phyloP scores from a whole-genome alignment of 1,140 invertebrate species.

The Platorchestia sp. region DNA sequence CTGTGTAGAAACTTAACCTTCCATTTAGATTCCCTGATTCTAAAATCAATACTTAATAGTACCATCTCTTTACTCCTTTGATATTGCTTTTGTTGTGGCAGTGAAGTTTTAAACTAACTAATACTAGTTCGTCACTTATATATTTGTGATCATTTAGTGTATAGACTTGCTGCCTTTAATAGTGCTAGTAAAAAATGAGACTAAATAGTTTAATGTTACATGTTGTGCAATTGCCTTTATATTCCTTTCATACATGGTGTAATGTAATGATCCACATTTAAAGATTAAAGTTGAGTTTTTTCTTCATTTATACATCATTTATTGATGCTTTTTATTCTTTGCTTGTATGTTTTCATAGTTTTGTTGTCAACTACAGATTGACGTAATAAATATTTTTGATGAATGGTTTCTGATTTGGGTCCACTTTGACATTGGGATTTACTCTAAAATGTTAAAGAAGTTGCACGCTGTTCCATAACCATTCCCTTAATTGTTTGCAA shows the following conservation, averaged over 20 bases:
- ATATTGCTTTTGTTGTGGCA: too few species aligned
- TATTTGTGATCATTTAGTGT: too few species aligned
- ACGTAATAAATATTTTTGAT: not conserved
- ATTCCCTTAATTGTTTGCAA: not conserved
- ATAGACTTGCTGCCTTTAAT: too few species aligned
- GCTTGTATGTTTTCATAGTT: not conserved
- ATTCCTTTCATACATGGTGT: not conserved
- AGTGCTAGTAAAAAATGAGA: not conserved
- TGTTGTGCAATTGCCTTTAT: not conserved
- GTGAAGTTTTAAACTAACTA: too few species aligned
- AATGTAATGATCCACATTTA: not conserved
- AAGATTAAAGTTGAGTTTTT: too few species aligned
- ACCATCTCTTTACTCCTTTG: too few species aligned
- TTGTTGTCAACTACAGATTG: not conserved
- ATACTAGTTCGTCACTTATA: too few species aligned
- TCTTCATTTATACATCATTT: not conserved
- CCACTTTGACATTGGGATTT: not conserved
- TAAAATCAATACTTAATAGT: too few species aligned
- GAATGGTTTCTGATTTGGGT: not conserved
- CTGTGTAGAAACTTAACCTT: too few species aligned
- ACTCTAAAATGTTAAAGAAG: not conserved
- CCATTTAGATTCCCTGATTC: too few species aligned
- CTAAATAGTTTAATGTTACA: not conserved
- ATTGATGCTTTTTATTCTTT: not conserved
- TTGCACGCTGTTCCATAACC: not conserved